Evolutionary conservation across 2,888 invertebrate species (phyloP), one percentile per base, ranked within the genome.

Genomic region (Nymphalis urticae): DNA sequence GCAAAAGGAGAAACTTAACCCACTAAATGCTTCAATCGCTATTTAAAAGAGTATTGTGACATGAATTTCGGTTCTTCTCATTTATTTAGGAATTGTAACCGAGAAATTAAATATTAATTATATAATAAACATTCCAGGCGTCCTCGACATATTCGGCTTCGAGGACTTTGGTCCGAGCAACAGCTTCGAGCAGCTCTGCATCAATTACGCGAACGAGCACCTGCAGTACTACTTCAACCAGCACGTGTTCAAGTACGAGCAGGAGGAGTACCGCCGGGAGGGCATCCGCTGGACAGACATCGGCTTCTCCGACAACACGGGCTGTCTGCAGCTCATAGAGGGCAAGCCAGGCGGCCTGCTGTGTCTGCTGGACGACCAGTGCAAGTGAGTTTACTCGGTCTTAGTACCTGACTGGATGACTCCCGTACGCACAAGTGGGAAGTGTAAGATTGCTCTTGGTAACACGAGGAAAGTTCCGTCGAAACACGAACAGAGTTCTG

Each of bases 151-250:
- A 82, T 98, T 98, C 90, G 98, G 98, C 32, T 99, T 99, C 90
- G 98, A 98, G 87, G 98, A 98, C 90, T 98, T 98, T 84, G 97
- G 96, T 70, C 94, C 95, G 68, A 95, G 95, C 87, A 97, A 97
- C 89, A 98, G 98, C 86, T 98, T 98, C 87, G 98, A 99, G 88
- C 98, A 98, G 90, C 94, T 98, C 77, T 98, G 98, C 89, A 98
- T 99, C 79, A 99, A 99, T 93, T 98, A 98, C 88, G 98, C 98
- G 21, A 99, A 99, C 87, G 98, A 99, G 88, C 98, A 98, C 88
- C 94, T 99, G 63, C 98, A 99, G 91, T 97, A 97, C 88, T 98
- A 98, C 88, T 99, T 99, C 93, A 98, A 98, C 93, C 97, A 98
- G 89, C 98, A 99, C 86, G 98, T 99, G 77, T 99, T 99, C 92